phyloP scores from a whole-genome alignment of 2,113 vertebrate genomes.

The Zapus hudsonius region DNA sequence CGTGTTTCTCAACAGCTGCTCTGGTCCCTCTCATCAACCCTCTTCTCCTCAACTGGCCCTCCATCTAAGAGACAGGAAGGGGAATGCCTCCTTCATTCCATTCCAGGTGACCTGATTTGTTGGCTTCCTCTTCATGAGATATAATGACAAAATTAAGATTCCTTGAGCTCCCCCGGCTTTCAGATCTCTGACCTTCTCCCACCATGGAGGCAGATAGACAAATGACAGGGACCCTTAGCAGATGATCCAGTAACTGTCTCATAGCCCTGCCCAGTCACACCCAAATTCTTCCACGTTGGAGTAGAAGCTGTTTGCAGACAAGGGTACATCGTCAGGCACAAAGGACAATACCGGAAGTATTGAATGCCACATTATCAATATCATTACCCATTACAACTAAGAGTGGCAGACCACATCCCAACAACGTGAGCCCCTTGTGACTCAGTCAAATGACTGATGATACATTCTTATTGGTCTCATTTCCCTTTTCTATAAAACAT shows the following conservation, averaged over 20 bases:
- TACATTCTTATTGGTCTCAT: background rate
- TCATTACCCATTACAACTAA: background rate
- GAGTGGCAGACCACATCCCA: background rate
- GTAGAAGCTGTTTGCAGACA: background rate
- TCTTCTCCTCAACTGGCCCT: background rate
- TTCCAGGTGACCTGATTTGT: background rate
- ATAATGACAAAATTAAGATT: too few relatives aligned
- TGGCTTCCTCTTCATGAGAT: background rate
- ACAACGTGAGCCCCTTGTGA: background rate
- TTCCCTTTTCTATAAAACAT: slow-evolving; percentile 1
- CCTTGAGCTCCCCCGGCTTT: background rate
- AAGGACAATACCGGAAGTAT: background rate
- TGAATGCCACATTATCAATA: background rate
- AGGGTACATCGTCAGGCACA: background rate
- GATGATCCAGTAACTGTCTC: background rate
- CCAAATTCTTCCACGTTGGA: background rate
- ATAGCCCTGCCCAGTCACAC: background rate
- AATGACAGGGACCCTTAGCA: background rate
- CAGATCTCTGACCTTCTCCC: background rate
- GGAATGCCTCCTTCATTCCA: background rate
- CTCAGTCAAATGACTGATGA: background rate
- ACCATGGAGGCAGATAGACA: background rate
- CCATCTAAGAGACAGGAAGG: background rate
- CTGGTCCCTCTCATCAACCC: background rate
- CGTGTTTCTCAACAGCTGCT: background rate